Evolutionary conservation across 2,888 invertebrate species (phyloP).

Genomic region (Enchytraeus crypticus): DNA sequence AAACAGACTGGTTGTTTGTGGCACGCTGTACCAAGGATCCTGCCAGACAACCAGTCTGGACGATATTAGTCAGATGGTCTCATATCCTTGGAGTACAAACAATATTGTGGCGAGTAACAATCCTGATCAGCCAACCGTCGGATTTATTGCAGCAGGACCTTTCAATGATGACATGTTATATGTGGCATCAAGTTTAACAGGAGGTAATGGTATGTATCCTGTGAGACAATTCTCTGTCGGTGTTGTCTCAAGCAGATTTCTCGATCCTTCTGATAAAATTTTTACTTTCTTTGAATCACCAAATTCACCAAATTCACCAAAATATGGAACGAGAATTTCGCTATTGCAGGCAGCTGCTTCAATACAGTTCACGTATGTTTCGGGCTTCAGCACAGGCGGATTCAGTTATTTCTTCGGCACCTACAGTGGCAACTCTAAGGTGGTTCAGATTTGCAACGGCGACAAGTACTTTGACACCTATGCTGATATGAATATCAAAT

Average conservation of each 20-base stretch:
- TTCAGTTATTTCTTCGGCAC: slow-evolving; percentile 34
- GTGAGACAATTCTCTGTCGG: neutral
- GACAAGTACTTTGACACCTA: slow-evolving; percentile 93
- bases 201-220: neutral
- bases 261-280: neutral
- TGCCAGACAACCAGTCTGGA: slow-evolving; percentile 30
- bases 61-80: neutral
- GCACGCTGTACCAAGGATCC: slow-evolving; percentile 40
- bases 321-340: neutral
- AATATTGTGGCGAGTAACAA: neutral
- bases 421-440: slow-evolving; percentile 63
- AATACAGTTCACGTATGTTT: slow-evolving; percentile 32
- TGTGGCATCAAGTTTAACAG: slow-evolving; percentile 4
- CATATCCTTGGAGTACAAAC: neutral
- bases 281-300: neutral
- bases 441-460: slow-evolving; percentile 87
- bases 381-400: slow-evolving; percentile 35
- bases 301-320: neutral
- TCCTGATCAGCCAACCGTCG: slow-evolving; percentile 7
- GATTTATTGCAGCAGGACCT: slow-evolving; percentile 17
- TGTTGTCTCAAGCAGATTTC: neutral
- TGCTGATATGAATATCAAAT: slow-evolving; percentile 91
- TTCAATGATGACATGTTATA: slow-evolving; percentile 8
- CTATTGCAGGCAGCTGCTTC: neutral
- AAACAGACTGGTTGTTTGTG: slow-evolving; percentile 39